These are phyloP conservation scores for Drosophila elegans DNA, from an alignment of 1,140 invertebrate genomes.

Conservation along the genomic window DNA sequence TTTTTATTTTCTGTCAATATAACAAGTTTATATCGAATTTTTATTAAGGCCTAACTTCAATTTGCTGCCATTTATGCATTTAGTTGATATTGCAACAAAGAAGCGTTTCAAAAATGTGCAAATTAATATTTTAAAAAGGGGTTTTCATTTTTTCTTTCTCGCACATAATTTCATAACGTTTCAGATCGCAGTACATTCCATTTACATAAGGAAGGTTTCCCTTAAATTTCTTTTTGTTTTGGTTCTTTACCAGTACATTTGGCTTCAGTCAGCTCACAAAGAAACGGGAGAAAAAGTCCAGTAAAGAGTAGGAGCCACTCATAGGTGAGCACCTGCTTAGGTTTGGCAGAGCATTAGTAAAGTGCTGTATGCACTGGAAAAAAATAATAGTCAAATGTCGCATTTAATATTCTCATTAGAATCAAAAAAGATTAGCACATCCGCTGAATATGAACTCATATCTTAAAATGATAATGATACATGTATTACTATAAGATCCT, in stretches of 20 bases:
- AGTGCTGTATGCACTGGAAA: conserved; percentile 9
- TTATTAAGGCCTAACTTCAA: not conserved
- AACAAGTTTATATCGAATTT: not conserved
- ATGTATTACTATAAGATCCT: no score
- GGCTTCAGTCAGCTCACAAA: conserved; percentile 64
- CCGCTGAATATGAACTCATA: no score
- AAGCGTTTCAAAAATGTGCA: not conserved
- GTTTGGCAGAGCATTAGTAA: not conserved
- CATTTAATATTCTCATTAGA: no score
- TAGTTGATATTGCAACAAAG: not conserved
- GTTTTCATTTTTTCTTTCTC: not conserved
- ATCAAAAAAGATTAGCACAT: no score
- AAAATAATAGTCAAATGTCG: not conserved
- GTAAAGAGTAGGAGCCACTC: conserved; percentile 22
- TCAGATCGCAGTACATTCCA: not conserved
- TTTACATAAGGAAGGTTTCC: not conserved
- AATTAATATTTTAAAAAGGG: not conserved
- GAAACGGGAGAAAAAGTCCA: conserved; percentile 7
- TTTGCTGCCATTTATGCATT: not conserved
- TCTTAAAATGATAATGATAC: no score
- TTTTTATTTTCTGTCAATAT: conserved; percentile 1
- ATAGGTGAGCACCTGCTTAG: conserved; percentile 22
- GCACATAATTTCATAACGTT: not conserved
- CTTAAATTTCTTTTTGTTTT: conserved; percentile 18
- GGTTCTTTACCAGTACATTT: conserved; percentile 32